Conservation (phyloP, 2,797 vertebrate species). For the Petrocephalus sullivani region DNA sequence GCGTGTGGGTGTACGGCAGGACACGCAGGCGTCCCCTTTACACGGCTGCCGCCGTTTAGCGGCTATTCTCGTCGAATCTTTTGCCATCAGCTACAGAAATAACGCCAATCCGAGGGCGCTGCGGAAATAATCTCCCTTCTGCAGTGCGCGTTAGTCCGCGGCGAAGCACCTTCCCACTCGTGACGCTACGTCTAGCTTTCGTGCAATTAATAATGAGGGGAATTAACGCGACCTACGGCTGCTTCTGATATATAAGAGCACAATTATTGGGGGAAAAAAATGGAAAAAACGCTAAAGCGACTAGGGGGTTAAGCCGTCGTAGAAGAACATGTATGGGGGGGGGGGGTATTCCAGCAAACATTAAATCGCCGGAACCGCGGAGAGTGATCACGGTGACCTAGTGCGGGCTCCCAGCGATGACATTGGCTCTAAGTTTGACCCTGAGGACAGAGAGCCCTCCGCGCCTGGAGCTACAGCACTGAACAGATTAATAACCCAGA, state of each 20-base stretch:
- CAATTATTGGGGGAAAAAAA: conserved; percentile 7
- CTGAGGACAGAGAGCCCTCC: not conserved
- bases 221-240: conserved; percentile 30
- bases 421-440: conserved; percentile 4
- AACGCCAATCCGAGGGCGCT: not conserved
- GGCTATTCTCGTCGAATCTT: not conserved
- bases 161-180: conserved; percentile 18
- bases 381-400: not conserved
- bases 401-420: not conserved
- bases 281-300: not conserved
- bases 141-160: not conserved
- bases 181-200: conserved; percentile 16
- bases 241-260: not conserved
- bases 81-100: not conserved
- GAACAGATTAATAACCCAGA: not conserved
- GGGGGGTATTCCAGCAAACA: not conserved
- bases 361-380: not conserved
- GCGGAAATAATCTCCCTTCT: not conserved
- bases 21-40: not conserved
- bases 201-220: conserved; percentile 31
- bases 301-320: not conserved
- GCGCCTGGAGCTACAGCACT: not conserved
- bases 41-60: not conserved
- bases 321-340: not conserved
- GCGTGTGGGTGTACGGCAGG: conserved; percentile 10